Conservation (phyloP, 1,140 invertebrate species). For the Maconellicoccus hirsutus region DNA sequence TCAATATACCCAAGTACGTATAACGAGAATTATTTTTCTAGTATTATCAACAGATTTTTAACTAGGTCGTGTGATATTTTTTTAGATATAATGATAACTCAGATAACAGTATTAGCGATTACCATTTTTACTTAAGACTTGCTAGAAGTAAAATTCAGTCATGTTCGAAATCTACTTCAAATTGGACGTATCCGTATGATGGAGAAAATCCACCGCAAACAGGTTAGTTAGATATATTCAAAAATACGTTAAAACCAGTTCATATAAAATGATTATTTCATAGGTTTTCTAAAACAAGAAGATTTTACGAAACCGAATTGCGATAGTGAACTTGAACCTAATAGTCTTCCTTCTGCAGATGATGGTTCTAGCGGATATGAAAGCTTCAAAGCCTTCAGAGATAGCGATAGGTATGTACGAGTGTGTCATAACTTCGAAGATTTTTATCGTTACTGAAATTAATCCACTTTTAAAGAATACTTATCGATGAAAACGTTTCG, state of each 20-base stretch:
- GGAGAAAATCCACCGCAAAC: slow-evolving; percentile 39
- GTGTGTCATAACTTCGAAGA: not conserved
- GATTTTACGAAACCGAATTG: slow-evolving; percentile 24
- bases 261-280: not conserved
- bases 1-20: slow-evolving; percentile 35
- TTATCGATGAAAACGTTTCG: slow-evolving; percentile 10
- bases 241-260: not conserved
- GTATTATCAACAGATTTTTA: too few relatives aligned
- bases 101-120: slow-evolving; percentile 48
- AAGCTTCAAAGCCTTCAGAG: slow-evolving; percentile 54
- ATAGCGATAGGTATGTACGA: slow-evolving; percentile 30
- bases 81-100: not conserved
- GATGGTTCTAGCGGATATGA: slow-evolving; percentile 76
- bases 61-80: too few relatives aligned
- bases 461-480: not conserved
- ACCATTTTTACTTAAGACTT: slow-evolving; percentile 60
- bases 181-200: slow-evolving; percentile 68
- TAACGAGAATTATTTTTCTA: too few relatives aligned
- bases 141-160: slow-evolving; percentile 60
- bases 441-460: not conserved
- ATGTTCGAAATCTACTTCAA: slow-evolving; percentile 55
- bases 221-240: not conserved
- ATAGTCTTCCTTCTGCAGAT: slow-evolving; percentile 57
- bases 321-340: slow-evolving; percentile 29
- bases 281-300: slow-evolving; percentile 19